These are phyloP conservation scores for Margaritifera margaritifera DNA, from an alignment of 2,888 invertebrate species.

Conservation along the genomic window DNA sequence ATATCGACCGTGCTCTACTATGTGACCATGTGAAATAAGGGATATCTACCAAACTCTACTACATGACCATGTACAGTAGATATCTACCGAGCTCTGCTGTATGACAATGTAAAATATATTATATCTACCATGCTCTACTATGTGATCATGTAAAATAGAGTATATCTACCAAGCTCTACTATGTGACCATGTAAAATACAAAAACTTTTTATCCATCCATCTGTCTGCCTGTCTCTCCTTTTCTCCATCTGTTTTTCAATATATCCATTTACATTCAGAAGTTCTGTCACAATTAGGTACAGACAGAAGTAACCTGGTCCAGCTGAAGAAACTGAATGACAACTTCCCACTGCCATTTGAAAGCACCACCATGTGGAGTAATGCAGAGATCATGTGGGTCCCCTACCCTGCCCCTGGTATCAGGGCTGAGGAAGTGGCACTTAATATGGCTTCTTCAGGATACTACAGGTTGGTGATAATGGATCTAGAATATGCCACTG, in stretches of 20 bases:
- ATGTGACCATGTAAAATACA: too few species aligned
- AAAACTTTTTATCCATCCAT: neutral
- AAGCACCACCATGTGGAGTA: constrained; percentile 62
- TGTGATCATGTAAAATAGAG: too few species aligned
- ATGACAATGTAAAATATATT: too few species aligned
- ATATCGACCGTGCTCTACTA: too few species aligned
- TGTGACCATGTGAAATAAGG: too few species aligned
- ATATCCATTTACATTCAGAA: neutral
- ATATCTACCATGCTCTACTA: too few species aligned
- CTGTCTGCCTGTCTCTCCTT: neutral
- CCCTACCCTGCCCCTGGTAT: constrained; percentile 51
- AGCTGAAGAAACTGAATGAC: constrained; percentile 59
- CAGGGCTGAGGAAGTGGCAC: constrained; percentile 60
- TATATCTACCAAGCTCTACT: too few species aligned
- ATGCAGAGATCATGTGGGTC: constrained; percentile 63
- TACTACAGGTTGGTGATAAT: constrained; percentile 62
- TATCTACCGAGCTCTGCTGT: too few species aligned
- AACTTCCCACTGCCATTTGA: constrained; percentile 70
- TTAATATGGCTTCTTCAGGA: constrained; percentile 68
- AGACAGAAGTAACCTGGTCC: constrained; percentile 68
- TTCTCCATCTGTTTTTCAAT: neutral
- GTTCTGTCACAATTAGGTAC: constrained; percentile 55
- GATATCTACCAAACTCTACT: too few species aligned
- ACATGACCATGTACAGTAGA: too few species aligned
- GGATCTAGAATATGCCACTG: neutral